phyloP scores from a whole-genome alignment of 2,797 vertebrate genomes.

The Poeciliopsis turneri region DNA sequence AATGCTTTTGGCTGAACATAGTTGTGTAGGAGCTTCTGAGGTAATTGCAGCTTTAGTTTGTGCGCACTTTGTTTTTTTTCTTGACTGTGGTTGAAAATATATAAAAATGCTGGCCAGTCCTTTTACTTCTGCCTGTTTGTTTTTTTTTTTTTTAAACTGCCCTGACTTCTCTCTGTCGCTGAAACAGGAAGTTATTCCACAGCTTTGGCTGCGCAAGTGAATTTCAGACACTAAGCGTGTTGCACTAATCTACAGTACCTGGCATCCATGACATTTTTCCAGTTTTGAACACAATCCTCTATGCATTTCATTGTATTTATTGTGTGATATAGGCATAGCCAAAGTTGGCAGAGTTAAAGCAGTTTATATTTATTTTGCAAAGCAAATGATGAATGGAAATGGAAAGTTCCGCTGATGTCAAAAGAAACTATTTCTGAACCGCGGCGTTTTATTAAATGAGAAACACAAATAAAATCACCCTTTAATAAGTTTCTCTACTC shows the following conservation, averaged over 20 bases:
- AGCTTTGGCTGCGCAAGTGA: neutral
- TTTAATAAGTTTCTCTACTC: too few species aligned
- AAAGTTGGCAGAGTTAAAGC: neutral
- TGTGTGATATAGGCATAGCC: neutral
- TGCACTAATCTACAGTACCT: neutral
- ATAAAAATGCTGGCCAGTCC: neutral
- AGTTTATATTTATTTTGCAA: neutral
- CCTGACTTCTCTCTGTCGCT: neutral
- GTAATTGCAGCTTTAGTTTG: conserved; percentile 51
- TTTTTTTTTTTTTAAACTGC: neutral
- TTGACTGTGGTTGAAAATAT: neutral
- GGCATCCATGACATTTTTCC: neutral
- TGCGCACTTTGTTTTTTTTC: conserved; percentile 13
- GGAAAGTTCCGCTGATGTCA: too few species aligned
- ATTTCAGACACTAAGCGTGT: neutral
- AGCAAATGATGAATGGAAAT: neutral
- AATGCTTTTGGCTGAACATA: conserved; percentile 52
- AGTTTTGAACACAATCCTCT: neutral
- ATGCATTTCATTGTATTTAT: neutral
- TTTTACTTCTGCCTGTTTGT: neutral
- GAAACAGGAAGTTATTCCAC: neutral
- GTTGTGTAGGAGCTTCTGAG: conserved; percentile 40
- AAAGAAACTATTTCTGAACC: too few species aligned
- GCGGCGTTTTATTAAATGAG: too few species aligned
- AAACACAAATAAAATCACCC: too few species aligned